Base-by-base conservation (phyloP, 2,797 vertebrate genomes). In the Moxostoma hubbsi region DNA sequence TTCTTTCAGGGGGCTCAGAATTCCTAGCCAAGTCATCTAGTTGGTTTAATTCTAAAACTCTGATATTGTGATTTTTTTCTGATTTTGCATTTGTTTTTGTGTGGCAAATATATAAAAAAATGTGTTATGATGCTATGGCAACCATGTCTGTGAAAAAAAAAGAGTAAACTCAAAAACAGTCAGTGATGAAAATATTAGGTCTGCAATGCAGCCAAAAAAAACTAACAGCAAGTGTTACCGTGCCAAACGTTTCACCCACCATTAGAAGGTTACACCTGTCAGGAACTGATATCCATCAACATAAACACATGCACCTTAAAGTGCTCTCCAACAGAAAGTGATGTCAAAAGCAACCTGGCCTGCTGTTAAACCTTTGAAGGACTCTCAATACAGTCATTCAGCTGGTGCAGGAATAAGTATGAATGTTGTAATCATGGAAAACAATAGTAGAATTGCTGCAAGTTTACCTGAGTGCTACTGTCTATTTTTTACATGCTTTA, bases 61-160 rank as follows among this genome's bases (percentile, higher is more conserved):
- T 58, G 9, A 46, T 16, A 6, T 6, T 0, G 4, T 16, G 36
- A n/a, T n/a, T n/a, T n/a, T n/a, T n/a, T n/a, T n/a, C n/a, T n/a
- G 18, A 18, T 7, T 24, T 47, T 43, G 3, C 11, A 55, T 7
- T 36, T 57, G 43, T 58, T 18, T 18, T 66, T 36, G 45, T 45
- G 9, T 8, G 55, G 45, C 54, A 67, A 9, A 65, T 5, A 65
- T 57, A 70, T 43, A 69, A 63, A 47, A 49, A 58, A 84, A 83
- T 90, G 92, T 92, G 87, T 90, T 89, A 84, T 88, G 88, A 84
- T 82, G 54, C 88, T 90, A 89, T 90, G 86, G 90, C 47, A 89
- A 91, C 88, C 24, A 7, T 50, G 50, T 76, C 53, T 36, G 18
- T 7, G 5, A 75, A 82, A 85, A 85, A 85, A 82, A 54, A 73